Evolutionary conservation across 2,113 vertebrate genomes (phyloP), one percentile per base, ranked within the genome.

Genomic region (Pandion haliaetus): DNA sequence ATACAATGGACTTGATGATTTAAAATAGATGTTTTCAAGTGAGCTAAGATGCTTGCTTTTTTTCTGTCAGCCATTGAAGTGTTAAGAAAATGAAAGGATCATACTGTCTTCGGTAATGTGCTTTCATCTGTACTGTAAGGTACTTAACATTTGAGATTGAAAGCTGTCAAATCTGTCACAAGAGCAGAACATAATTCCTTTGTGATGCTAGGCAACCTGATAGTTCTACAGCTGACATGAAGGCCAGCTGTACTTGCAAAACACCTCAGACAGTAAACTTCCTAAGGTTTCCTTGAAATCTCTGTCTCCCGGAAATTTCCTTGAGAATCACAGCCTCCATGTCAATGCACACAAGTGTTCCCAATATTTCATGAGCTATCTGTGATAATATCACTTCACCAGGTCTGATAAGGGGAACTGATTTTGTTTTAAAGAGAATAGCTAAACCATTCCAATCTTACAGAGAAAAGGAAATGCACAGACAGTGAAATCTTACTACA

Each of bases 281-380:
- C 58, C 24, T 57, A 47, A 31, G 8, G 13, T 70, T 81, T 86
- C 21, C 25, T 82, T 69, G 65, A 67, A 57, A 62, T 45, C 28
- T 50, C 21, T 2, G 1, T 45, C 28, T 59, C n/a, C 8, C 0
- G 0, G 12, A 26, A 28, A 65, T n/a, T 45, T 59, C 25, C 32
- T 57, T 84, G 70, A 78, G 86, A 86, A 58, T 67, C 32, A 18
- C 25, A 45, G 20, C 20, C 31, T 65, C 74, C 2, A 0, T 76
- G 32, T 49, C n/a, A 44, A 36, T 38, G 28, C 15, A 4, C 7
- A 45, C 9, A 70, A 29, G 21, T 9, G 2, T 84, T 65, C 17
- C 20, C 28, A 55, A 9, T 55, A 70, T 74, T 61, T 84, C 5
- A 55, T 65, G 19, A 70, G 15, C 23, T 55, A 5, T 44, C 59